Evolutionary conservation across 2,888 invertebrate genomes (phyloP).

Genomic region (Tetranychus piercei): DNA sequence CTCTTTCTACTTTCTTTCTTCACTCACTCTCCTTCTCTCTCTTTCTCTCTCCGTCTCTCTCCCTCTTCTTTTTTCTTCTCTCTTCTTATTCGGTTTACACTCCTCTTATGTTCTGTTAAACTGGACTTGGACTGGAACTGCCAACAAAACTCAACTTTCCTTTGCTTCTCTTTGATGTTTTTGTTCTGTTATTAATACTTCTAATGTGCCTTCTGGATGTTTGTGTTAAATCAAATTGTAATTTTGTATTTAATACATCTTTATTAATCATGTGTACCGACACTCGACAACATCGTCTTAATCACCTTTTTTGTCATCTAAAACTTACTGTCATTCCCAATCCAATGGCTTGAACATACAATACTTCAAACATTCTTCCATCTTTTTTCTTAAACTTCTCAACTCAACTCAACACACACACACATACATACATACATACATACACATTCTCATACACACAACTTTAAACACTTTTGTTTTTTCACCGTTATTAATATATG

Average conservation of each 20-base stretch:
- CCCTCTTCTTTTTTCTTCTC: not conserved
- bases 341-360: too few species aligned
- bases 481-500: constrained; percentile 1
- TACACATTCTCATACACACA: not conserved
- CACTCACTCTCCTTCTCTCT: not conserved
- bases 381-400: not conserved
- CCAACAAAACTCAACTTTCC: not conserved
- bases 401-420: not conserved
- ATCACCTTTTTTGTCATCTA: too few species aligned
- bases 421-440: not conserved
- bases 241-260: too few species aligned
- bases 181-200: too few species aligned
- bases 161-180: not conserved
- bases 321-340: too few species aligned
- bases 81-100: not conserved
- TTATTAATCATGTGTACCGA: too few species aligned
- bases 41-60: constrained; percentile 1
- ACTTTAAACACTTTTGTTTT: not conserved
- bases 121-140: not conserved
- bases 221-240: too few species aligned
- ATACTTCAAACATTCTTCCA: not conserved
- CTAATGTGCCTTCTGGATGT: too few species aligned
- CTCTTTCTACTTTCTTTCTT: not conserved
- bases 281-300: too few species aligned
- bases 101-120: not conserved